Conservation (phyloP, 2,888 invertebrate genomes). For the Oxyteleia sp. region DNA sequence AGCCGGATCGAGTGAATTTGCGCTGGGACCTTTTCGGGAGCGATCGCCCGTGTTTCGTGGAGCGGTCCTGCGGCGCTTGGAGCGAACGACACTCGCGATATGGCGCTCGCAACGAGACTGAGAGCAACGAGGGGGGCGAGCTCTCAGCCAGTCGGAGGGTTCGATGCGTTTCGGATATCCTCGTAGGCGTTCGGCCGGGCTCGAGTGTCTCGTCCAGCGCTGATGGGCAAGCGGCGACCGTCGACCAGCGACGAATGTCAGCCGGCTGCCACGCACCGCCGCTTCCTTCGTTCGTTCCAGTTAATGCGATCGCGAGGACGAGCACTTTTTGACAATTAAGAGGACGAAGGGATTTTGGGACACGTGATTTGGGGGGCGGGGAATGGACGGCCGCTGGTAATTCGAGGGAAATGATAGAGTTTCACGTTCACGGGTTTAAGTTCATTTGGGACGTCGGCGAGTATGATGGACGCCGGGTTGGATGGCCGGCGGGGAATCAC, state of each 20-base stretch:
- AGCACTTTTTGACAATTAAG: constrained; percentile 38
- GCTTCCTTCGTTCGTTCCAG: constrained; percentile 37
- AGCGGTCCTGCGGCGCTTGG: not conserved
- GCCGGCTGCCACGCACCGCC: constrained; percentile 63
- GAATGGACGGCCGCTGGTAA: too few species aligned
- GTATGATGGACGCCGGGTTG: too few species aligned
- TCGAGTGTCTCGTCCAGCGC: constrained; percentile 69
- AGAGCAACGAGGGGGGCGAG: constrained; percentile 62
- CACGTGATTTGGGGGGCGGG: not conserved
- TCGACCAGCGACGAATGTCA: constrained; percentile 66
- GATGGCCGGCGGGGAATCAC: too few species aligned
- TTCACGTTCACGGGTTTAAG: too few species aligned
- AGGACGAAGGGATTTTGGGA: not conserved
- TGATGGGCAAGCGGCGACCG: constrained; percentile 62
- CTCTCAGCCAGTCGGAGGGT: constrained; percentile 67
- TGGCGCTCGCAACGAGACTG: constrained; percentile 73
- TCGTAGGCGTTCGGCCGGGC: constrained; percentile 62
- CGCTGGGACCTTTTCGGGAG: not conserved
- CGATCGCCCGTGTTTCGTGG: not conserved
- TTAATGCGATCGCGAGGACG: constrained; percentile 38
- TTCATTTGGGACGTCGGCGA: too few species aligned
- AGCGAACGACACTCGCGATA: constrained; percentile 70
- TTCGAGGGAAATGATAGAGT: too few species aligned
- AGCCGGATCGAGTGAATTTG: constrained; percentile 1
- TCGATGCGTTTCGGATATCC: constrained; percentile 71